phyloP scores from a whole-genome alignment of 2,797 vertebrate genomes.

The Etheostoma perlongum region DNA sequence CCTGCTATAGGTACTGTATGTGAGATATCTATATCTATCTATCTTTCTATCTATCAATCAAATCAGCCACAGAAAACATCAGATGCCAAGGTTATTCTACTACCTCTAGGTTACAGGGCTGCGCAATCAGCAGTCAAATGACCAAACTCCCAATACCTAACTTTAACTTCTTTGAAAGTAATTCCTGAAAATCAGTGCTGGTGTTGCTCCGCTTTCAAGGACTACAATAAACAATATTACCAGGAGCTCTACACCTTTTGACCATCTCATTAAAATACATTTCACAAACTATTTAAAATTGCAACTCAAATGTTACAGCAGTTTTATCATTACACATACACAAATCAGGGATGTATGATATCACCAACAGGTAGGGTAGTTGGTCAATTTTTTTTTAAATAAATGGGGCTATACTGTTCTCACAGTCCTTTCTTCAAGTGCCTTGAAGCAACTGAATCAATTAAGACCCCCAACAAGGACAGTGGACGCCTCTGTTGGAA shows the following conservation, averaged over 20 bases:
- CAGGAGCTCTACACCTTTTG: not conserved
- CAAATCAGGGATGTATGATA: conserved; percentile 90
- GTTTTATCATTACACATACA: conserved; percentile 90
- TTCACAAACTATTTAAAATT: conserved; percentile 77
- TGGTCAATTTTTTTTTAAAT: conserved; percentile 86
- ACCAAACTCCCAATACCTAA: not conserved
- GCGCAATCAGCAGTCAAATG: conserved; percentile 15
- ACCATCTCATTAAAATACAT: conserved; percentile 45
- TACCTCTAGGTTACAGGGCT: not conserved
- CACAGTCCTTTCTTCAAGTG: conserved; percentile 82
- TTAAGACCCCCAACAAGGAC: conserved; percentile 82
- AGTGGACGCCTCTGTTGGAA: conserved; percentile 78
- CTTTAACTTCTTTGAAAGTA: not conserved
- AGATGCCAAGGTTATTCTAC: not conserved
- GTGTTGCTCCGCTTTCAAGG: not conserved
- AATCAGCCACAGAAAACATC: conserved; percentile 1
- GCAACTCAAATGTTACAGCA: conserved; percentile 83
- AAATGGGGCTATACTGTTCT: conserved; percentile 83
- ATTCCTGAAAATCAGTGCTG: not conserved
- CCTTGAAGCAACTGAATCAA: conserved; percentile 84
- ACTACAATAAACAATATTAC: not conserved
- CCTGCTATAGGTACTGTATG: conserved; percentile 37
- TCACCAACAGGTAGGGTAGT: conserved; percentile 85
- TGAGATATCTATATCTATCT: not conserved
- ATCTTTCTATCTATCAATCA: not conserved